These are phyloP conservation scores for Malacoraja senta DNA, from an alignment of 2,797 vertebrate species.

Conservation along the genomic window DNA sequence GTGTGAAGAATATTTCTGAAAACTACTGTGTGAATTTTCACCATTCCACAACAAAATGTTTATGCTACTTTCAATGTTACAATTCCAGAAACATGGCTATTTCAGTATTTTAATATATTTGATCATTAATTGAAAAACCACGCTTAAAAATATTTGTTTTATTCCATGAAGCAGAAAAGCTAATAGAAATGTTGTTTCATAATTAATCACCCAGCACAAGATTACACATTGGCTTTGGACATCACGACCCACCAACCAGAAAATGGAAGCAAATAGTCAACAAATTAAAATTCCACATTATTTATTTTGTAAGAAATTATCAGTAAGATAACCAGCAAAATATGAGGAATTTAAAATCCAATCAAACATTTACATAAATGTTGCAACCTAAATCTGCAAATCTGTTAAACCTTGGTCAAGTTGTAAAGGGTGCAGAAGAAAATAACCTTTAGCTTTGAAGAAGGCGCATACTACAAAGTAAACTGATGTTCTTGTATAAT, in stretches of 20 bases:
- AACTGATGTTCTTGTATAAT: not conserved
- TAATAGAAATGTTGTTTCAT: not conserved
- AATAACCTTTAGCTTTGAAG: not conserved
- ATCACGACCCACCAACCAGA: not conserved
- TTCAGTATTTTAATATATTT: not conserved
- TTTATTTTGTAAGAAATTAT: not conserved
- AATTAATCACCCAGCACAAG: not conserved
- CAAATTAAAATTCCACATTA: not conserved
- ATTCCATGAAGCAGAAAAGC: not conserved
- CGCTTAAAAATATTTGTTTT: not conserved
- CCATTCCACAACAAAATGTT: not conserved
- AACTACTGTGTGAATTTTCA: not conserved
- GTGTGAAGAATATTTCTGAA: not conserved
- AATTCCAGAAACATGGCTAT: not conserved
- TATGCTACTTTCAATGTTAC: not conserved
- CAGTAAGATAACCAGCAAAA: not conserved
- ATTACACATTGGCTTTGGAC: not conserved
- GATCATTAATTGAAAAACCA: not conserved
- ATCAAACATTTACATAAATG: not conserved
- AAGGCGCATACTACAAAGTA: not conserved
- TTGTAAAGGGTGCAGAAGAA: not conserved
- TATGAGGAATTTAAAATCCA: too few species aligned
- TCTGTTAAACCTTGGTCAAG: not conserved
- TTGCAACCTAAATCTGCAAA: not conserved
- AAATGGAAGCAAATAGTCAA: not conserved